A percentile compares a stretch with the other conserved stretches of the same genome.
phyloP scores from a whole-genome alignment of 2,113 vertebrate species.

The Physeter macrocephalus region DNA sequence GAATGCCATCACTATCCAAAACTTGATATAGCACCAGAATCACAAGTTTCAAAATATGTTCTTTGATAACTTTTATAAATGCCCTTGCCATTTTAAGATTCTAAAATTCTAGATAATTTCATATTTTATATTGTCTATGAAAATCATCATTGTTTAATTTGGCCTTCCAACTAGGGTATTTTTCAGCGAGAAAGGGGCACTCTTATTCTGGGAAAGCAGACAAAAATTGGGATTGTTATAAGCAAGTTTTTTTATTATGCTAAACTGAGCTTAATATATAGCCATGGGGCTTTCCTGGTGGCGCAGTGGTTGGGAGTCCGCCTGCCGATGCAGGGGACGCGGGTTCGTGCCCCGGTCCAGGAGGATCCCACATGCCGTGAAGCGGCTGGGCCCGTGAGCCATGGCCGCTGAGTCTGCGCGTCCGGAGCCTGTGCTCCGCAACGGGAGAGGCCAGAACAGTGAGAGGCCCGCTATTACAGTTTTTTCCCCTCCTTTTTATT shows the following conservation, averaged over 20 bases:
- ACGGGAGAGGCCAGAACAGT: too few species aligned
- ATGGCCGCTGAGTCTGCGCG: too few species aligned
- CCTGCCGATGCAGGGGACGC: too few species aligned
- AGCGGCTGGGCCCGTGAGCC: too few species aligned
- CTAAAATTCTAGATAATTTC: background rate
- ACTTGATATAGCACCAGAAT: background rate
- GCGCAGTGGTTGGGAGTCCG: too few species aligned
- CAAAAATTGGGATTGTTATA: background rate
- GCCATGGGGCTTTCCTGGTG: too few species aligned
- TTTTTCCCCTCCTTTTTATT: background rate
- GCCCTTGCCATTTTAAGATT: background rate
- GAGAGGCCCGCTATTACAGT: background rate
- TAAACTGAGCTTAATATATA: background rate
- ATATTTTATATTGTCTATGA: background rate
- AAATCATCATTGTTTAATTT: background rate
- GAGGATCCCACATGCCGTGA: too few species aligned
- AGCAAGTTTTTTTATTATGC: background rate
- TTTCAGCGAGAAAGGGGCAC: background rate
- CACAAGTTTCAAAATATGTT: conserved; percentile 40
- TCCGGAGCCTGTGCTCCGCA: too few species aligned
- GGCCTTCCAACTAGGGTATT: background rate
- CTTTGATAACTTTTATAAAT: conserved; percentile 16
- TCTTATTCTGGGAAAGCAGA: background rate
- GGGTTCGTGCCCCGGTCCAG: too few species aligned
- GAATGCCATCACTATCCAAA: conserved; percentile 24